Conservation (phyloP, 2,797 vertebrate species). For the Merluccius polli region DNA sequence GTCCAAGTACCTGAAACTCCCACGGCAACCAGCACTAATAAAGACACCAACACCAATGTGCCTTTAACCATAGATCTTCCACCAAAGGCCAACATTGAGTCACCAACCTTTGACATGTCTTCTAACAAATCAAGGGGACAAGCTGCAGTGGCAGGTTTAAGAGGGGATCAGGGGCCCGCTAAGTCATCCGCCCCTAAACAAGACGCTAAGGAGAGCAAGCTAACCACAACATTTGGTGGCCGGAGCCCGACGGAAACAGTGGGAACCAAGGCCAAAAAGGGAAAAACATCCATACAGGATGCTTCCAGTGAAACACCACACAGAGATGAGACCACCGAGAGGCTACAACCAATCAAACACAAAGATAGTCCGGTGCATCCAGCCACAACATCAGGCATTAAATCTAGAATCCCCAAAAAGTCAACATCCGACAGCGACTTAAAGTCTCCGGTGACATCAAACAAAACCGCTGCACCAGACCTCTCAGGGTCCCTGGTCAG, state of each 20-base stretch:
- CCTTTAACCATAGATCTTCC: constrained; percentile 55
- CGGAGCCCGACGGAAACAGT: constrained; percentile 50
- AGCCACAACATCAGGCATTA: constrained; percentile 31
- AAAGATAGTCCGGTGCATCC: constrained; percentile 43
- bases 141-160: constrained; percentile 17
- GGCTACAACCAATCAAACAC: constrained; percentile 36
- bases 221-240: constrained; percentile 35
- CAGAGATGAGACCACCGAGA: constrained; percentile 43
- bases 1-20: constrained; percentile 44
- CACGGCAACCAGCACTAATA: constrained; percentile 53
- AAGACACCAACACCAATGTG: constrained; percentile 71
- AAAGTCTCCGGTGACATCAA: constrained; percentile 54
- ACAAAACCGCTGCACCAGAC: constrained; percentile 39
- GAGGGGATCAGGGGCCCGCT: constrained; percentile 39
- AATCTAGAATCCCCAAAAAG: constrained; percentile 72
- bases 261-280: constrained; percentile 53
- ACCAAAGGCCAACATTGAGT: constrained; percentile 52
- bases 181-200: constrained; percentile 40
- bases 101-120: constrained; percentile 53
- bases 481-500: constrained; percentile 1
- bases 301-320: constrained; percentile 33
- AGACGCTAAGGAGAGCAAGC: constrained; percentile 38
- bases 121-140: constrained; percentile 46
- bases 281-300: constrained; percentile 45
- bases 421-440: constrained; percentile 48